These are phyloP conservation scores for Luidia sarsii DNA, from an alignment of 53 echinoderm and acorn worm genomes.

Conservation along the genomic window DNA sequence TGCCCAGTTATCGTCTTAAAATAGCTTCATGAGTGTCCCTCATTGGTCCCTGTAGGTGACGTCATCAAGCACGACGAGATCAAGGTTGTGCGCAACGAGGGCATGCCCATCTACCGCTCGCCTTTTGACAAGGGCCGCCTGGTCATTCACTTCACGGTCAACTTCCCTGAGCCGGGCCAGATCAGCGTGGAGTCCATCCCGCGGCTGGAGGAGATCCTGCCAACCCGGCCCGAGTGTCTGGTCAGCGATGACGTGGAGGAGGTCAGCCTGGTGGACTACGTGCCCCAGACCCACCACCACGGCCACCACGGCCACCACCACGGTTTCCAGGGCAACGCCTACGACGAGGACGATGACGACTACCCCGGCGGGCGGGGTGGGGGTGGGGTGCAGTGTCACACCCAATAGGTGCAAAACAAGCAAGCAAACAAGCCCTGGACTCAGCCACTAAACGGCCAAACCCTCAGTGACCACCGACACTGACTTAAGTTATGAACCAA, in stretches of 20 bases:
- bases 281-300: slow-evolving; percentile 50
- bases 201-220: slow-evolving; percentile 73
- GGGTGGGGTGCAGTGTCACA: slow-evolving; percentile 81
- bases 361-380: slow-evolving; percentile 52
- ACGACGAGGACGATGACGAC: slow-evolving; percentile 80
- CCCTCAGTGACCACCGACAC: too few relatives aligned
- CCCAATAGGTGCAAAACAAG: slow-evolving; percentile 82
- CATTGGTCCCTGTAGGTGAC: too few relatives aligned
- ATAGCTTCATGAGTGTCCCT: not conserved
- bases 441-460: too few relatives aligned
- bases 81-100: slow-evolving; percentile 77
- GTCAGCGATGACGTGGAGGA: slow-evolving; percentile 76
- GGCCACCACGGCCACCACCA: slow-evolving; percentile 55
- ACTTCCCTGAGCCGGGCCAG: slow-evolving; percentile 72
- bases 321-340: slow-evolving; percentile 51
- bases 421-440: too few relatives aligned
- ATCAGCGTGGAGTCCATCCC: slow-evolving; percentile 48
- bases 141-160: slow-evolving; percentile 86
- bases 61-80: slow-evolving; percentile 87
- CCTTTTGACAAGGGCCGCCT: slow-evolving; percentile 88
- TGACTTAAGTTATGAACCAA: too few relatives aligned
- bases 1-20: not conserved
- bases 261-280: slow-evolving; percentile 65
- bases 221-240: slow-evolving; percentile 69
- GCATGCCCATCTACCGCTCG: slow-evolving; percentile 86